Evolutionary conservation across 2,113 vertebrate genomes (phyloP).

Genomic region (Cercopithecus mona): DNA sequence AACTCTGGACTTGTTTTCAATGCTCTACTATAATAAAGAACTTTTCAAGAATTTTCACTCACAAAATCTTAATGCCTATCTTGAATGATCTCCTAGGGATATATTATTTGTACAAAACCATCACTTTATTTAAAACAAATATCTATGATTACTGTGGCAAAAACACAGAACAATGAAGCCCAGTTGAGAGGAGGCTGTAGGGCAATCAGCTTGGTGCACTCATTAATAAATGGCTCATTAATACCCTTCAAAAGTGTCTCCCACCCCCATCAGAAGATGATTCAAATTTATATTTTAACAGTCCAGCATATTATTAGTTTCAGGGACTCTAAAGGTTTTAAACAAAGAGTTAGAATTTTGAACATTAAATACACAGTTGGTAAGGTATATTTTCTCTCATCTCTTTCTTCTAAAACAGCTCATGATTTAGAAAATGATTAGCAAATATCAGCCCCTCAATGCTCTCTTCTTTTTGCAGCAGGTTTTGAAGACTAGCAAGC

Average conservation of each 20-base stretch:
- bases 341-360: neutral
- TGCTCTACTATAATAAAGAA: constrained; percentile 11
- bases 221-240: neutral
- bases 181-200: fast-evolving
- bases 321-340: neutral
- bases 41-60: constrained; percentile 12
- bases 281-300: neutral
- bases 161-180: neutral
- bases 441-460: neutral
- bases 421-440: neutral
- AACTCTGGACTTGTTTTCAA: neutral
- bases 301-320: neutral
- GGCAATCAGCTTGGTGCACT: neutral
- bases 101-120: neutral
- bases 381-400: neutral
- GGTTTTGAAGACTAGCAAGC: neutral
- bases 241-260: neutral
- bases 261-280: neutral
- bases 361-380: neutral
- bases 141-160: neutral
- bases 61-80: neutral
- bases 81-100: neutral
- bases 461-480: neutral
- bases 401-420: neutral
- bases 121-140: neutral